These are phyloP conservation scores for Yoshiicerus persimilis DNA, from an alignment of 1,140 invertebrate genomes.

Conservation along the genomic window DNA sequence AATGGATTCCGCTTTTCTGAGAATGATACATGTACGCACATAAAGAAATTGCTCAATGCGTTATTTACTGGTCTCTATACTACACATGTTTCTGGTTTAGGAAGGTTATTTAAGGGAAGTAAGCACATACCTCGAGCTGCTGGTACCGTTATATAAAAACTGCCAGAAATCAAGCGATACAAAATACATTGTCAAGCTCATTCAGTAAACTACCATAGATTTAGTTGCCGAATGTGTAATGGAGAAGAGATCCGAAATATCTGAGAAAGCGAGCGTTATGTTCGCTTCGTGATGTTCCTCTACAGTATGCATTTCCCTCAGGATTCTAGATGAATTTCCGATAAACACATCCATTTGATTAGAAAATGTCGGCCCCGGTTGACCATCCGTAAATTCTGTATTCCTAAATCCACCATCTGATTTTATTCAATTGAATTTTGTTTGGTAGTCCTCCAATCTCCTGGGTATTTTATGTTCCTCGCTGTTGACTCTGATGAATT, in stretches of 20 bases:
- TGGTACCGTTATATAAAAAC: too few species aligned
- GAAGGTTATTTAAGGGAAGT: too few species aligned
- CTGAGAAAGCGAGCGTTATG: too few species aligned
- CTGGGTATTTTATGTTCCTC: background rate
- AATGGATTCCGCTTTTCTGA: background rate
- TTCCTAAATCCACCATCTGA: background rate
- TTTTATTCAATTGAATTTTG: slow-evolving; percentile 6
- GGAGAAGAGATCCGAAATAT: background rate
- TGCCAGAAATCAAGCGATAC: too few species aligned
- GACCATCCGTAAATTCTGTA: background rate
- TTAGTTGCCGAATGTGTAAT: too few species aligned
- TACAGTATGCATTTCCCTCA: background rate
- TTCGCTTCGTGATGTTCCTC: too few species aligned
- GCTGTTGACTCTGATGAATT: background rate
- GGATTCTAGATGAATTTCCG: slow-evolving; percentile 13
- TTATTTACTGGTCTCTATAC: background rate
- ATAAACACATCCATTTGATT: slow-evolving; percentile 16
- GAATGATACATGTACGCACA: background rate
- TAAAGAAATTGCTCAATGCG: background rate
- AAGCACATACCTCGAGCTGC: too few species aligned
- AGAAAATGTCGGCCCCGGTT: slow-evolving; percentile 5
- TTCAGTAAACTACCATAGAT: too few species aligned
- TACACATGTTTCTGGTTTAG: too few species aligned
- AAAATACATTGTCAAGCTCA: too few species aligned
- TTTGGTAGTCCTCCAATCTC: background rate